Conservation (phyloP, 2,113 vertebrate genomes). For the Aptenodytes forsteri region DNA sequence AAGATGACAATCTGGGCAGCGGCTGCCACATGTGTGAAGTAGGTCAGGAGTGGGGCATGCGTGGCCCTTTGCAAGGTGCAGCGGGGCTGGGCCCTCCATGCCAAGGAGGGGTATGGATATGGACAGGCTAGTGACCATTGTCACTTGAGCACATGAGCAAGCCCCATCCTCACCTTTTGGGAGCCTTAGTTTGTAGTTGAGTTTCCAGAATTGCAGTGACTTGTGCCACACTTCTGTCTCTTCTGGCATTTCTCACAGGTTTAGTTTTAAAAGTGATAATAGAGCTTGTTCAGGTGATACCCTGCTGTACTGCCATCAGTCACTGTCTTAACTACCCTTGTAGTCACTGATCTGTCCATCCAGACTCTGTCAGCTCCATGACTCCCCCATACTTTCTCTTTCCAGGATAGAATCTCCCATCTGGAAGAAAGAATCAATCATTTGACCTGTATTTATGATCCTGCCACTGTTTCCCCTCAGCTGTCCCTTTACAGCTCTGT, state of each 20-base stretch:
- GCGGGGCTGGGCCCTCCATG: neutral
- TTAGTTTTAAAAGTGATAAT: neutral
- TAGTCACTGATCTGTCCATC: neutral
- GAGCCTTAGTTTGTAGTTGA: neutral
- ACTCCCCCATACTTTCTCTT: neutral
- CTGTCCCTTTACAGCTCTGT: neutral
- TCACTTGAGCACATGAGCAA: no score
- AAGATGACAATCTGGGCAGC: neutral
- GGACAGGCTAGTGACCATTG: neutral
- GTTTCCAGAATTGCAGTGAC: neutral
- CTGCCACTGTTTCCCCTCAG: neutral
- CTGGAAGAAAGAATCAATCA: neutral
- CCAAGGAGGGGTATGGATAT: rapidly evolving
- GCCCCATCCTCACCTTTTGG: neutral
- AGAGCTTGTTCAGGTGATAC: neutral
- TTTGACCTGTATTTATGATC: neutral
- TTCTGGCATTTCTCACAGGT: neutral
- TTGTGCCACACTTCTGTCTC: neutral
- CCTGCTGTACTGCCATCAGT: neutral
- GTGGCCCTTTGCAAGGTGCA: neutral
- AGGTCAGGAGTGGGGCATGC: rapidly evolving
- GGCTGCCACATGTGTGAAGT: rapidly evolving
- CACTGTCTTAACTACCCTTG: neutral
- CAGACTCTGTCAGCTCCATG: neutral
- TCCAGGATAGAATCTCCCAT: neutral